Conservation (phyloP, 2,113 vertebrate genomes). For the Engystomops pustulosus region DNA sequence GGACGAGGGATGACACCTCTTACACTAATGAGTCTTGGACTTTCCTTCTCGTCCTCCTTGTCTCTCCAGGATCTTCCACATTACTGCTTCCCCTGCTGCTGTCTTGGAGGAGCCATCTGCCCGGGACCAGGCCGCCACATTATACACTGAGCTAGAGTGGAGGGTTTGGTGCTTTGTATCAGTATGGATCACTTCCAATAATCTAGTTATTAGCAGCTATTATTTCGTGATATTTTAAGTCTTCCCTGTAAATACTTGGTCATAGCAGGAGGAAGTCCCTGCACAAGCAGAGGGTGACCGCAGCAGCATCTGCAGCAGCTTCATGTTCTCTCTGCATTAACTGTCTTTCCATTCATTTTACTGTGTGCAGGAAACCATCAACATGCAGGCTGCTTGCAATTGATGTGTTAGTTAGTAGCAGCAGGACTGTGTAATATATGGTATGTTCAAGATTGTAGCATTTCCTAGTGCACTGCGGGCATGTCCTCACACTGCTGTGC, state of each 20-base stretch:
- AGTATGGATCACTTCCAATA: too few relatives aligned
- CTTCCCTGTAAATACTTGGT: not conserved
- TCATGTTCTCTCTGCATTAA: too few relatives aligned
- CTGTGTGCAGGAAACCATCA: not conserved
- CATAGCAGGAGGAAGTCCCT: not conserved
- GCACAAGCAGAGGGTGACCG: too few relatives aligned
- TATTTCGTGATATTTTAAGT: too few relatives aligned
- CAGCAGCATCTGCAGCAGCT: not conserved
- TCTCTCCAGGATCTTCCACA: conserved; percentile 39
- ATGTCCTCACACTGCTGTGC: too few relatives aligned
- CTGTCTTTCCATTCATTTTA: too few relatives aligned
- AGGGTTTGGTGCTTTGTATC: too few relatives aligned
- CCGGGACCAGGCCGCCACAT: not conserved
- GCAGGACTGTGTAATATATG: too few relatives aligned
- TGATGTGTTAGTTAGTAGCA: too few relatives aligned
- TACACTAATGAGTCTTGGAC: conserved; percentile 16
- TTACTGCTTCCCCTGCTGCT: conserved; percentile 29
- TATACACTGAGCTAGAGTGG: too few relatives aligned
- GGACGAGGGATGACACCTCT: not conserved
- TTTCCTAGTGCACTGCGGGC: too few relatives aligned
- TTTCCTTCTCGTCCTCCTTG: not conserved
- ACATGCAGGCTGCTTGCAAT: not conserved
- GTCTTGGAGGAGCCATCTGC: conserved; percentile 34
- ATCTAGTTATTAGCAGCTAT: not conserved
- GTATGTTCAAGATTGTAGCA: too few relatives aligned